Base-by-base conservation (phyloP, 2,113 vertebrate species). In the Aspiorhynchus laticeps region DNA sequence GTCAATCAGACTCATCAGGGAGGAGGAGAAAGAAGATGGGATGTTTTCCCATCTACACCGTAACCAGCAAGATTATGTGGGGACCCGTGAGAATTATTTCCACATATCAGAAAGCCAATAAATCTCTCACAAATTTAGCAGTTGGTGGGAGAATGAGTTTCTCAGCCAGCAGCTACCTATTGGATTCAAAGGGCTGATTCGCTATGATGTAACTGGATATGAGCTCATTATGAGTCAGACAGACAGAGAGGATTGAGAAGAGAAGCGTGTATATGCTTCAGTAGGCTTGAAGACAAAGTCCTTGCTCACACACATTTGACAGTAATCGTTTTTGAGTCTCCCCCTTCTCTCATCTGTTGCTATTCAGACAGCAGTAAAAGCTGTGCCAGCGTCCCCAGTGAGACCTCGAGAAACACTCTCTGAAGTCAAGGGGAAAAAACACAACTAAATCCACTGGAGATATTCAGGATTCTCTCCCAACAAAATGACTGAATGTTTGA, bases 191-290 rank as follows among this genome's bases (percentile, higher is more conserved):
- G 76, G 10, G n/a, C 5, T 38, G 71, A 85, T 77, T 89, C 26
- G 48, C 43, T 46, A 87, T 77, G 77, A 85, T 87, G 74, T 87
- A 87, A 80, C 82, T 75, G 61, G 75, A 77, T 83, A 87, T 74
- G 85, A 84, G 36, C 80, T 87, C 77, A 76, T 87, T 61, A 81
- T 77, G 80, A 87, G 69, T 87, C 76, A 87, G 75, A 65, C 51
- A 67, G 81, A 61, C 48, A 78, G 79, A 82, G 53, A 73, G 17
- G 53, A 76, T 65, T 80, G 48, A 84, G 63, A 67, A 19, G n/a
- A 28, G 12, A 79, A n/a, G 38, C 2, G 21, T 51, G 36, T 63
- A 21, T 84, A 74, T 46, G 19, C 81, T 80, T 87, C 56, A 83
- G 73, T 59, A 67, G 43, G 43, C 43, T 84, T 74, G 38, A 89